A percentile compares a stretch with the other conserved stretches of the same genome.
These are phyloP conservation scores for Channa maculata DNA, from an alignment of 2,113 vertebrate genomes.

Conservation along the genomic window DNA sequence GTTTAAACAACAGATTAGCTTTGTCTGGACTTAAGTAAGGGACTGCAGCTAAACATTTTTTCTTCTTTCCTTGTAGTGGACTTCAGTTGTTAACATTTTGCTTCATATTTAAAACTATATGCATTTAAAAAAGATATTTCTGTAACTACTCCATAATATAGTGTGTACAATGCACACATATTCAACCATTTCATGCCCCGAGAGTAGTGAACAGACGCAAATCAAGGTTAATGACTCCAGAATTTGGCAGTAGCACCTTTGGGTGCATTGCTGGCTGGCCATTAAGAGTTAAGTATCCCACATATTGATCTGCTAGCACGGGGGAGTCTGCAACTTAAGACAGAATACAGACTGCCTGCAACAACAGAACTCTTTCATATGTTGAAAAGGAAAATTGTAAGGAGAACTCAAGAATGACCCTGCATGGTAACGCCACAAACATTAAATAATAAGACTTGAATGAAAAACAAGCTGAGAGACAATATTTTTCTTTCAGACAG, in stretches of 20 bases:
- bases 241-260: not conserved
- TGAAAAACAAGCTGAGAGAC: not conserved
- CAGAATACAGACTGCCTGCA: not conserved
- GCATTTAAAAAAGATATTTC: not conserved
- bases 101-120: no score
- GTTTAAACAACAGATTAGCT: slow-evolving; percentile 54
- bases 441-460: not conserved
- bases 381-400: no score
- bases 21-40: not conserved
- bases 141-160: not conserved
- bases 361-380: no score
- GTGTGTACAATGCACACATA: not conserved
- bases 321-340: not conserved
- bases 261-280: not conserved
- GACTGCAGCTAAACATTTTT: no score
- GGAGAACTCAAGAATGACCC: no score
- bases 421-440: no score
- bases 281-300: not conserved
- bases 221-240: no score
- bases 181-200: no score
- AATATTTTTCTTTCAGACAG: no score
- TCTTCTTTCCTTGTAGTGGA: no score
- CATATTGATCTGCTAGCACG: not conserved
- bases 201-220: no score
- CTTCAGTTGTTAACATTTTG: no score